These are phyloP conservation scores for Orchestes rusci DNA, from an alignment of 2,888 invertebrate species.

Conservation along the genomic window DNA sequence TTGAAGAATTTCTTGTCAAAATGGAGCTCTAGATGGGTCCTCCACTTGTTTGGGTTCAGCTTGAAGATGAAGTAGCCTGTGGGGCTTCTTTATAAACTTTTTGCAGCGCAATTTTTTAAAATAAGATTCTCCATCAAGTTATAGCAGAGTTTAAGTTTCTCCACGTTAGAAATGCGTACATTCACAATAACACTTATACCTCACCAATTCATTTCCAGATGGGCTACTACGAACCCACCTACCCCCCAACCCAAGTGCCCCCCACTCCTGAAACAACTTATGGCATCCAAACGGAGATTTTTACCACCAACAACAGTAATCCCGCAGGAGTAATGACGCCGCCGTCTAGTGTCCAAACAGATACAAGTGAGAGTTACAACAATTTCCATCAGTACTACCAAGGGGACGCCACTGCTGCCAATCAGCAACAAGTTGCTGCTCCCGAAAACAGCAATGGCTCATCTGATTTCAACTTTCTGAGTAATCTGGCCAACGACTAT, in stretches of 20 bases:
- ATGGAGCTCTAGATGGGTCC: too few species aligned
- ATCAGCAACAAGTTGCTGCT: conserved; percentile 40
- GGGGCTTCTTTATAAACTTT: too few species aligned
- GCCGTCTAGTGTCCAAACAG: conserved; percentile 51
- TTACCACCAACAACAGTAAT: conserved; percentile 42
- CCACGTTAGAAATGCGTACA: too few species aligned
- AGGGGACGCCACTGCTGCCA: conserved; percentile 26
- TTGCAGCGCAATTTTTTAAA: too few species aligned
- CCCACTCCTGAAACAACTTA: conserved; percentile 46
- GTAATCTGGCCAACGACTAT: conserved; percentile 87
- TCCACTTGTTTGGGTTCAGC: too few species aligned
- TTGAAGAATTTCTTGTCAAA: too few species aligned
- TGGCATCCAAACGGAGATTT: conserved; percentile 45
- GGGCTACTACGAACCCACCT: conserved; percentile 52
- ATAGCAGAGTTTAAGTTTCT: too few species aligned
- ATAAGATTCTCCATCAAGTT: too few species aligned
- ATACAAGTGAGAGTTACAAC: conserved; percentile 59
- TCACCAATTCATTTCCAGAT: conserved; percentile 25
- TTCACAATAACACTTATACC: too few species aligned
- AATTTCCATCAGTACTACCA: conserved; percentile 60
- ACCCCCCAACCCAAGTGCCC: conserved; percentile 41
- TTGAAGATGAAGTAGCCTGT: too few species aligned
- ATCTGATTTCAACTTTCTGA: conserved; percentile 90
- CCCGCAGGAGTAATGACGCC: conserved; percentile 53
- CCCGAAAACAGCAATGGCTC: conserved; percentile 84